Base-by-base conservation (phyloP, 1,140 invertebrate genomes). In the Brachionus angularis region DNA sequence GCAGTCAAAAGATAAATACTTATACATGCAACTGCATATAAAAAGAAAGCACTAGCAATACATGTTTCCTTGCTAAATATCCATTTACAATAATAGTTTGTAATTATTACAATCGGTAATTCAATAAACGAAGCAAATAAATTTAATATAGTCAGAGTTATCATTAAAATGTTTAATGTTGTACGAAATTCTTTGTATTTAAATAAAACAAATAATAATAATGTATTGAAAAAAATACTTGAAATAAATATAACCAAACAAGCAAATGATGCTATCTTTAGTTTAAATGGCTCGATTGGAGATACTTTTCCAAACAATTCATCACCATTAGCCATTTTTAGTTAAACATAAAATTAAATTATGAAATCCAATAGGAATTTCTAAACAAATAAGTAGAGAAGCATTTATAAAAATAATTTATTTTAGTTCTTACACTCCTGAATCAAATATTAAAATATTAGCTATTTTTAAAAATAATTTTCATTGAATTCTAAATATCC, bases 1-100 rank as follows among this genome's bases (percentile, higher is more conserved):
- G 62, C 62, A 4, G 62, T 50, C 21, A 67, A 12, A 12, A 67
- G 16, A 36, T 14, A 67, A 67, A 67, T 42, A 31, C 62, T 67
- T 21, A 25, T 29, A 14, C 62, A 67, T 10, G 39, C 62, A 21
- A 67, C 25, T 5, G 29, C 8, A 27, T 47, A 67, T 42, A 67
- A 47, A 14, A 67, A 18, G 36, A 47, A 67, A 27, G 39, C 62
- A 3, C 39, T 16, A 1, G 36, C 25, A 29, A 34, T 34, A 23
- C 62, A 67, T 10, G 18, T 21, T 3, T 12, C 5, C 23, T 47
- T 46, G 18, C 62, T 33, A 50, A 29, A 67, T 16, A 50, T 3
- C 62, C 62, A 67, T 49, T 42, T 23, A 27, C 62, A 67, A 27
- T 21, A 33, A 29, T 33, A 67, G 47, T 47, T 67, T n/a, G 27